Base-by-base conservation (phyloP, 2,888 invertebrate species). In the Petrolisthes manimaculis region DNA sequence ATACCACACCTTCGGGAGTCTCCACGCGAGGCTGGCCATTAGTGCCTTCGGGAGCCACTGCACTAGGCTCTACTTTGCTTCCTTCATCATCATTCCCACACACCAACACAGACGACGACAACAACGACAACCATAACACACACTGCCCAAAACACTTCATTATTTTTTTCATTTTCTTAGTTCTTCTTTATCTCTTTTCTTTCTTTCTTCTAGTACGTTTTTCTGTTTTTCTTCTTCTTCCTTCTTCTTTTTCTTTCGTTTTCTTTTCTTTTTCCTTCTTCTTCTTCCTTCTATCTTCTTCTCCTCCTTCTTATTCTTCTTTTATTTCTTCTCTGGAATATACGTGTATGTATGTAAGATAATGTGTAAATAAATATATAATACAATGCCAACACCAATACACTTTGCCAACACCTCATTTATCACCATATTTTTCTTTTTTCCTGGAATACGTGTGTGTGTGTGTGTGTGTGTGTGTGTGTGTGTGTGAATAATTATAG, bases 1-100 rank as follows among this genome's bases (percentile, higher is more conserved):
- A 89, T 71, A 82, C 86, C 71, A 37, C 37, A 21, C 88, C 88
- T 51, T 24, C 67, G 0, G 91, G 91, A 5, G 91, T 91, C n/a
- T 77, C 88, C 12, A 91, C 90, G 53, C 82, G 53, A 9, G 89
- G 90, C 56, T 71, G 88, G 51, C 80, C 83, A 37, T 21, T 14
- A 14, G 24, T 51, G 8, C 5, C 77, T 18, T 55, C 78, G 37
- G 21, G 18, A 18, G 51, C 55, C 51, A 80, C 21, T 74, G 56
- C 18, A 5, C 24, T 56, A 18, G 54, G 21, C 55, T 18, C 14
- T 6, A 6, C 61, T 18, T 54, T 67, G 56, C 51, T n/a, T n/a
- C n/a, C n/a, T n/a, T n/a, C 37, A 0, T 37, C 37, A 37, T 37
- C 37, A 37, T 2, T 37, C 37, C 37, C 24, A 37, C 69, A 24